These are phyloP conservation scores for Maconellicoccus hirsutus DNA, from an alignment of 1,140 invertebrate species.

Conservation along the genomic window DNA sequence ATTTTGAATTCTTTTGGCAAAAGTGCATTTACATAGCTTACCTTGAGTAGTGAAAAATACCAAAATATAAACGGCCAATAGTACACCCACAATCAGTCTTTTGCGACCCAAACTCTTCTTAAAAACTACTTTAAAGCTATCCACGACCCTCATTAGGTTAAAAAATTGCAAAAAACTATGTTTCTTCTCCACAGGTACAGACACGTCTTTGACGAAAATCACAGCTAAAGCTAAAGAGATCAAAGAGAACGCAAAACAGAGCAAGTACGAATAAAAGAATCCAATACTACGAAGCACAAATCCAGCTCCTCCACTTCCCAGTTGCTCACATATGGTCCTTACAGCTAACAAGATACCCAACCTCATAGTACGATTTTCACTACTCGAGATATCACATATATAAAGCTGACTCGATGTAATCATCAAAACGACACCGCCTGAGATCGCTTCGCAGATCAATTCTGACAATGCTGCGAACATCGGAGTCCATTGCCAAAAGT, in stretches of 20 bases:
- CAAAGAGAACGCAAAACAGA: neutral
- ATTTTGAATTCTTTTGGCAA: no score
- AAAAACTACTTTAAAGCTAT: neutral
- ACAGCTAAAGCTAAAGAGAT: neutral
- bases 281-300: neutral
- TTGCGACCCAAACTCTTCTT: neutral
- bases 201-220: neutral
- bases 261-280: neutral
- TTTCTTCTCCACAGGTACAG: neutral
- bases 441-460: neutral
- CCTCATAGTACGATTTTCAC: neutral
- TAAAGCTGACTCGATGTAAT: neutral
- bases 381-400: neutral
- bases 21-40: neutral
- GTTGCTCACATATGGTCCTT: neutral
- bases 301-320: neutral
- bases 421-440: neutral
- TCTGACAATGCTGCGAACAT: constrained; percentile 26
- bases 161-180: neutral
- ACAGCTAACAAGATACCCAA: neutral
- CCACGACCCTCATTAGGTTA: neutral
- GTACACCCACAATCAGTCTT: neutral
- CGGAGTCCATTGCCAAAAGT: constrained; percentile 28
- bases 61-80: neutral
- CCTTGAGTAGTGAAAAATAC: neutral